These are phyloP conservation scores for Acipenser transmontanus DNA, from an alignment of 2,797 vertebrate genomes.

Conservation along the genomic window DNA sequence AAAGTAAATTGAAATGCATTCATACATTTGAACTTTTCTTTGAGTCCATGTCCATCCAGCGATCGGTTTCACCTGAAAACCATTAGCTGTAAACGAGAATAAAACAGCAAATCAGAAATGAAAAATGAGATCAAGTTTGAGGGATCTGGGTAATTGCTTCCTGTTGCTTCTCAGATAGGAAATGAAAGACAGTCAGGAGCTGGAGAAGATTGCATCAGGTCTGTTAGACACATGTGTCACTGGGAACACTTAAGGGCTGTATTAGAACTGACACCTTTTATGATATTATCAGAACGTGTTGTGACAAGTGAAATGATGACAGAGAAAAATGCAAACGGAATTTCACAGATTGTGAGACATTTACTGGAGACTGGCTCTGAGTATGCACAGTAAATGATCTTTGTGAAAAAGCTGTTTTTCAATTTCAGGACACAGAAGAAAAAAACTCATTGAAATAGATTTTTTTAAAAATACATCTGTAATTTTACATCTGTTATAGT, in stretches of 20 bases:
- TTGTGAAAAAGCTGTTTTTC: no score
- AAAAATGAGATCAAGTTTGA: neutral
- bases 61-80: no score
- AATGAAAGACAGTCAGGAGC: neutral
- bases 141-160: neutral
- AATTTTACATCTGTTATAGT: no score
- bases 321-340: neutral
- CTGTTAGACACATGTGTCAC: neutral
- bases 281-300: neutral
- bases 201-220: neutral
- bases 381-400: no score
- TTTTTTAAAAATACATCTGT: no score
- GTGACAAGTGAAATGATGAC: neutral
- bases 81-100: no score
- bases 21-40: no score
- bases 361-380: neutral
- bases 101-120: neutral
- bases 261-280: conserved; percentile 3
- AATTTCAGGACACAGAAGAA: no score
- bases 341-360: neutral
- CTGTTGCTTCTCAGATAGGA: neutral
- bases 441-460: no score
- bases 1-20: no score
- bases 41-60: no score
- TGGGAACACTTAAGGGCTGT: neutral